Base-by-base conservation (phyloP, 2,797 vertebrate genomes). In the Channa striata region DNA sequence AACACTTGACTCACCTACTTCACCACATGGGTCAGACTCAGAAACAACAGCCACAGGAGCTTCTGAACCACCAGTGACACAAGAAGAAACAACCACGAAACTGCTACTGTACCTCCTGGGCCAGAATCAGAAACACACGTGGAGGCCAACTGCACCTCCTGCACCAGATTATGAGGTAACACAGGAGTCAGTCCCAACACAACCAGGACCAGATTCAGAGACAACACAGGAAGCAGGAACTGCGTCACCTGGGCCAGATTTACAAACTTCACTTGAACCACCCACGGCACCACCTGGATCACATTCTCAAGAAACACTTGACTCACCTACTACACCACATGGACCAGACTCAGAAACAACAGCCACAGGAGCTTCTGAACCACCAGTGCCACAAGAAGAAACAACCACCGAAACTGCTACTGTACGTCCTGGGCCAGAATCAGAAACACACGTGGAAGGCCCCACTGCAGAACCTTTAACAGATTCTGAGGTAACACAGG, bases 31-130 rank as follows among this genome's bases (percentile, higher is more conserved):
- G n/a, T n/a, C n/a, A n/a, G n/a, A n/a, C n/a, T n/a, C n/a, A n/a
- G n/a, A n/a, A n/a, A n/a, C n/a, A n/a, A n/a, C n/a, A n/a, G n/a
- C n/a, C n/a, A n/a, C n/a, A n/a, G n/a, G n/a, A n/a, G n/a, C n/a
- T n/a, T n/a, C n/a, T n/a, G n/a, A n/a, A n/a, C n/a, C n/a, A 37
- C 8, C 36, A 19, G 17, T 0, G 0, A 1, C 4, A 0, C 11
- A 12, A 0, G 8, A 36, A 5, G 43, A 48, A 42, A 0, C 1
- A 5, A 0, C 13, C 20, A 0, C 34, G 12, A 11, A 6, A 9
- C 2, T 21, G 0, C 0, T 3, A 6, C 47, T 30, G 2, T 7
- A 30, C 9, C 6, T 4, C 8, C 50, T 19, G 36, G 2, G 1
- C 3, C 8, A 4, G 21, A 30, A 30, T 14, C 48, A 2, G 47